Conservation (phyloP, 2,797 vertebrate species). For the Lacerta agilis region DNA sequence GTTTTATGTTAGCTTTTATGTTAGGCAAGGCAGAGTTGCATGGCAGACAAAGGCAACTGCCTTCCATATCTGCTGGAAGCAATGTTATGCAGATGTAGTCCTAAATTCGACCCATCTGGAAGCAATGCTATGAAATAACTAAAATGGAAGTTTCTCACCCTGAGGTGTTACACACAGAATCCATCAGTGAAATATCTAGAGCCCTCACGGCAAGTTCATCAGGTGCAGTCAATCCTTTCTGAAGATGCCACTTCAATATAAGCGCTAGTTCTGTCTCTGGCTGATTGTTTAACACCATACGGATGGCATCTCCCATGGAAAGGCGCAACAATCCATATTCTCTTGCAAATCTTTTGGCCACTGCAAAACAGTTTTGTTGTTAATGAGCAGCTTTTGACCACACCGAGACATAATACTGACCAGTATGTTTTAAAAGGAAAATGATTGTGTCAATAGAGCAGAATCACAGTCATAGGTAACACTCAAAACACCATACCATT, state of each 20-base stretch:
- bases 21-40: neutral
- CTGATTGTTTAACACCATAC: constrained; percentile 79
- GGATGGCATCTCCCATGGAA: constrained; percentile 85
- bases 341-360: constrained; percentile 84
- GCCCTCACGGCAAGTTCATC: constrained; percentile 89
- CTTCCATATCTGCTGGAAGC: neutral
- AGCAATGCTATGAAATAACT: neutral
- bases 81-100: neutral
- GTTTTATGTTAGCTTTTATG: too few relatives aligned
- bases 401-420: neutral
- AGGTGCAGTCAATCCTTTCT: constrained; percentile 83
- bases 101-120: neutral
- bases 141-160: constrained; percentile 81
- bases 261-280: constrained; percentile 81
- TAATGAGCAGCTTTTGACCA: neutral
- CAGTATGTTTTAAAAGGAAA: neutral
- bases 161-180: constrained; percentile 77
- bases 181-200: constrained; percentile 87
- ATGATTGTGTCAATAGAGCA: neutral
- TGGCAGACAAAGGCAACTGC: neutral
- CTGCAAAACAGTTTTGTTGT: constrained; percentile 79
- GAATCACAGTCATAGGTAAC: neutral
- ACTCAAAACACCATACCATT: too few relatives aligned
- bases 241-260: constrained; percentile 82
- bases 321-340: constrained; percentile 85